Evolutionary conservation across 2,113 vertebrate species (phyloP), one percentile per base, ranked within the genome.

Genomic region (Osmerus eperlanus): DNA sequence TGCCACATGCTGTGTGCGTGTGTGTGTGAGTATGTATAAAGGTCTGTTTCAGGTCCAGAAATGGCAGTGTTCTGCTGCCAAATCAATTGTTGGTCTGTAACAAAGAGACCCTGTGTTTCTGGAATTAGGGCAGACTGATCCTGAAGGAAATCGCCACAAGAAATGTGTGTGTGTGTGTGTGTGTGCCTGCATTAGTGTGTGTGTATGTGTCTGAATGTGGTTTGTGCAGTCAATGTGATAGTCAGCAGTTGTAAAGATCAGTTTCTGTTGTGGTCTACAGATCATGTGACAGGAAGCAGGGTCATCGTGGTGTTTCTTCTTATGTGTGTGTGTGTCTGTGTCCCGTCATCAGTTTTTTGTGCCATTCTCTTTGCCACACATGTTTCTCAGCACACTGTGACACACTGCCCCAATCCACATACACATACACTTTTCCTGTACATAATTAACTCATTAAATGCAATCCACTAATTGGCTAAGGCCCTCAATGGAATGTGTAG

Each of bases 81-180:
- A 88, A 84, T 78, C 83, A 78, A 83, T 88, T 91, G 86, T 90
- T 81, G 70, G 67, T 67, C 63, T 78, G 65, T 28, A 85, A 89
- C 89, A 90, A 90, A 90, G 89, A 5, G 76, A 74, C 81, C 84
- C 87, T 90, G 90, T 89, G 76, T 81, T 75, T 0, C 56, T 78
- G 79, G 81, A 91, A 91, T 85, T 89, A 84, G 89, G 87, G 76
- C 88, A 88, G 83, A 80, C 85, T 88, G 89, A 90, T 87, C 90
- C 81, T 84, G 85, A 88, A 86, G 78, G 87, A 89, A 89, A 83
- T 86, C 82, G 87, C 77, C 81, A 75, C 78, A 84, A 73, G 55
- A 67, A 68, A 2, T 63, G 47, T 60, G 14, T 72, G 61, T 72
- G 61, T 63, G 47, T 60, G 14, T 72, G 61, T 72, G 61, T 70